A percentile compares a stretch with the other conserved stretches of the same genome.
Evolutionary conservation across 2,113 vertebrate species (phyloP).

Genomic region (Terrapene triunguis): DNA sequence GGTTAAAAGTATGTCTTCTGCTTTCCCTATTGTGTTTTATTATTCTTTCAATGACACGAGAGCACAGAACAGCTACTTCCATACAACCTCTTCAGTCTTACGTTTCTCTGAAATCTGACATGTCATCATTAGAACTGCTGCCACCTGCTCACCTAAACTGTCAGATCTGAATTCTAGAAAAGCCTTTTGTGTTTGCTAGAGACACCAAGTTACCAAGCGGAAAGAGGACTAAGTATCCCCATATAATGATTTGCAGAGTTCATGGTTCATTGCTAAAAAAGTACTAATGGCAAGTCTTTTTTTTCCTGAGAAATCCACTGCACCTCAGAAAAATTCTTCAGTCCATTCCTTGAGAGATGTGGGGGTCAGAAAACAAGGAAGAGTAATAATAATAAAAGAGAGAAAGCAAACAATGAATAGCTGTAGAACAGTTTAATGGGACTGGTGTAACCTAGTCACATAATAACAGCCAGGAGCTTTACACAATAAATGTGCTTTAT

Average conservation of each 20-base stretch:
- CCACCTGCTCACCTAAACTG: not conserved
- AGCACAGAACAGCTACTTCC: not conserved
- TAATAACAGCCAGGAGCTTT: not conserved
- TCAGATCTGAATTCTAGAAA: not conserved
- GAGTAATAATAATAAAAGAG: not conserved
- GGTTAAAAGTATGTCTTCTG: not conserved
- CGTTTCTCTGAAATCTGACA: not conserved
- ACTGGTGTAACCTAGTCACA: accelerated
- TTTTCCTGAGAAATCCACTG: not conserved
- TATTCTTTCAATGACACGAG: not conserved
- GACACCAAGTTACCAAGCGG: not conserved
- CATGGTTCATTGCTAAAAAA: not conserved
- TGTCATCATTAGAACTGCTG: not conserved
- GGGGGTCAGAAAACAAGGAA: not conserved
- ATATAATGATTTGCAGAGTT: not conserved
- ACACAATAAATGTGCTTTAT: not conserved
- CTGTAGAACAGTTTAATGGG: not conserved
- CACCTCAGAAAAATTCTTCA: not conserved
- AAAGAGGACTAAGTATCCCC: not conserved
- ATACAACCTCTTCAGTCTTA: not conserved
- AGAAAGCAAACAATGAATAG: not conserved
- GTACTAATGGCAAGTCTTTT: not conserved
- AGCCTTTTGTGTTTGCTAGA: not conserved
- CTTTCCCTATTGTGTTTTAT: not conserved
- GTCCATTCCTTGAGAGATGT: not conserved